These are phyloP conservation scores for Pseudorectes ferrugineus DNA, from an alignment of 2,113 vertebrate species.

Conservation along the genomic window DNA sequence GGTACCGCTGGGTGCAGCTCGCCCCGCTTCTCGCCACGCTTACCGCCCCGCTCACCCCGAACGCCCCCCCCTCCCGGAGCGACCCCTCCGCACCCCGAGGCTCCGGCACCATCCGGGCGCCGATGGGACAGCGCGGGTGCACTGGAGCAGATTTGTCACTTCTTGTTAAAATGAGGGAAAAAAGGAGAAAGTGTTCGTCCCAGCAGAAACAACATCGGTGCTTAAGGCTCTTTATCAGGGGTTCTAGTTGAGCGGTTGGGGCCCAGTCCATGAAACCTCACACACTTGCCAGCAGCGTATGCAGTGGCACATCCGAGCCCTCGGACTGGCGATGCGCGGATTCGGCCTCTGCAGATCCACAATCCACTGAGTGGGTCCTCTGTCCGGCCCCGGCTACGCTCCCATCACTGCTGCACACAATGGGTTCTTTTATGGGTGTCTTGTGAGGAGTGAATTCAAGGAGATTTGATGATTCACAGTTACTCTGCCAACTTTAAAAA, in stretches of 20 bases:
- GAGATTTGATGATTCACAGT: conserved; percentile 39
- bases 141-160: background rate
- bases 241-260: background rate
- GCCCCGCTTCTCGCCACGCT: too few species aligned
- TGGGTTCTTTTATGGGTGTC: background rate
- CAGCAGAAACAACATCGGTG: background rate
- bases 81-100: background rate
- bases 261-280: rapidly evolving
- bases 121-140: background rate
- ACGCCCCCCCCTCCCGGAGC: background rate
- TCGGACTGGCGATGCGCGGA: rapidly evolving
- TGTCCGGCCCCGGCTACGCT: background rate
- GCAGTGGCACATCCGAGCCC: rapidly evolving
- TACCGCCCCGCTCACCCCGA: background rate
- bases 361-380: background rate
- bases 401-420: background rate
- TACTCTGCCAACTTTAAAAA: background rate
- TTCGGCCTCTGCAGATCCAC: background rate
- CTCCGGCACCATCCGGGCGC: background rate
- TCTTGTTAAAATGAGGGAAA: background rate
- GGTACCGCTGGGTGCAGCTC: rapidly evolving
- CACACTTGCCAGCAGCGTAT: rapidly evolving
- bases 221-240: background rate
- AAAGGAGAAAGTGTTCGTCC: background rate
- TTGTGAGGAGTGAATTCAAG: background rate